Percentiles rank a stretch among this genome's conserved stretches.
phyloP scores from a whole-genome alignment of 2,797 vertebrate species.

The Adelosebastes latens region DNA sequence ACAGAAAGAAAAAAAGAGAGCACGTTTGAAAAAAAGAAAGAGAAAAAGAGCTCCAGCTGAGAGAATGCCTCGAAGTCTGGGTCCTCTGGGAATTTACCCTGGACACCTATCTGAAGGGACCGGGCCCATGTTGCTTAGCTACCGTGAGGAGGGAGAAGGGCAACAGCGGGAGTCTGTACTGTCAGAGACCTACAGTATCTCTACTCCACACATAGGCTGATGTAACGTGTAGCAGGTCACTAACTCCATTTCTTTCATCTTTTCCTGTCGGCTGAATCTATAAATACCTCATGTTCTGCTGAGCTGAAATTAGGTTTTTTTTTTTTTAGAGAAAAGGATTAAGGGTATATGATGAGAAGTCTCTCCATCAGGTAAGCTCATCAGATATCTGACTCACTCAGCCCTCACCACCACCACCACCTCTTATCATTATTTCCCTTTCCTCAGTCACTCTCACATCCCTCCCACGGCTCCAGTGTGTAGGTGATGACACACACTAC shows the following conservation, averaged over 20 bases:
- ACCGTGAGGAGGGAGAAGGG: constrained; percentile 57
- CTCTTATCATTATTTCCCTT: neutral
- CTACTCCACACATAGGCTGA: neutral
- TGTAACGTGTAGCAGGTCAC: neutral
- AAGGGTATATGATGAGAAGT: neutral
- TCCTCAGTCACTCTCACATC: neutral
- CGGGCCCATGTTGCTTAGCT: constrained; percentile 66
- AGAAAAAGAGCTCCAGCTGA: constrained; percentile 24
- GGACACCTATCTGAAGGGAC: constrained; percentile 49
- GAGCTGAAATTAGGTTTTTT: neutral
- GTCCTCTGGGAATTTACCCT: constrained; percentile 46
- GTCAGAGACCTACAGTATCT: neutral
- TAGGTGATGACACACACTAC: constrained; percentile 33
- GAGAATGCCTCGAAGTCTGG: constrained; percentile 18
- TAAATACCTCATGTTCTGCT: constrained; percentile 4
- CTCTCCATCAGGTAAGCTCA: constrained; percentile 9
- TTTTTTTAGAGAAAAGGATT: constrained; percentile 13
- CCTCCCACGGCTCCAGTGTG: constrained; percentile 7
- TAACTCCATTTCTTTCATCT: constrained; percentile 12
- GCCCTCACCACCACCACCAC: neutral
- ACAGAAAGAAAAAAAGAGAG: neutral
- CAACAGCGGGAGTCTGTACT: constrained; percentile 49
- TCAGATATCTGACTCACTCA: constrained; percentile 13
- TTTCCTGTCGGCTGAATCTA: constrained; percentile 9
- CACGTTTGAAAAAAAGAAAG: neutral